Conservation (phyloP, 2,888 invertebrate genomes). For the Spisula subtruncata region DNA sequence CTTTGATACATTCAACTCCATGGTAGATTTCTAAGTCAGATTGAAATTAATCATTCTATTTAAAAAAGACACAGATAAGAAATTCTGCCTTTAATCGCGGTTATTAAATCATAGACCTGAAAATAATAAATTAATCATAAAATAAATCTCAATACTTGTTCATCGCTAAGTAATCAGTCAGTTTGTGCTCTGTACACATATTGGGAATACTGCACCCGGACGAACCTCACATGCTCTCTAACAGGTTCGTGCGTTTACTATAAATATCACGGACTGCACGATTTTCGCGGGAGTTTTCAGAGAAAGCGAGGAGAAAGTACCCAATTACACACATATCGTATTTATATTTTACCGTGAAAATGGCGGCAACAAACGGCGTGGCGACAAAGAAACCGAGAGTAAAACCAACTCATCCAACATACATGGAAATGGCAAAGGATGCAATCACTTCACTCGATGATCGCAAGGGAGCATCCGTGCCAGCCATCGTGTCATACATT, state of each 20-base stretch:
- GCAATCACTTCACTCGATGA: slow-evolving; percentile 71
- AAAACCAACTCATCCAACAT: slow-evolving; percentile 71
- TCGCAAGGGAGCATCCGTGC: slow-evolving; percentile 76
- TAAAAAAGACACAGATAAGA: too few species aligned
- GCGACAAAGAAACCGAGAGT: slow-evolving; percentile 56
- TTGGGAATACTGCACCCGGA: not conserved
- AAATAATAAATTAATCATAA: too few species aligned
- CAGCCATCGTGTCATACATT: slow-evolving; percentile 76
- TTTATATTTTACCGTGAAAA: slow-evolving; percentile 25
- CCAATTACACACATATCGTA: not conserved
- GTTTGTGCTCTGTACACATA: too few species aligned
- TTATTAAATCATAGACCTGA: too few species aligned
- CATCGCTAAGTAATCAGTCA: too few species aligned
- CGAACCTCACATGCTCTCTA: slow-evolving; percentile 49
- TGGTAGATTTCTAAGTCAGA: too few species aligned
- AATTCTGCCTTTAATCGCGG: too few species aligned
- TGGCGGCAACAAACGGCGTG: slow-evolving; percentile 56
- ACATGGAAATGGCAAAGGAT: slow-evolving; percentile 74
- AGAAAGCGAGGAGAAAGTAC: not conserved
- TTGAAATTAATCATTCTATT: too few species aligned
- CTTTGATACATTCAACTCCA: too few species aligned
- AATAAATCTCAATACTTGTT: too few species aligned
- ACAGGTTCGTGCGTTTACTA: slow-evolving; percentile 47
- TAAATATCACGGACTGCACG: not conserved
- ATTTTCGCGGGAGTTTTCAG: slow-evolving; percentile 48